Evolutionary conservation across 1,140 invertebrate genomes (phyloP).

Genomic region (Acyrthosiphon pisum): DNA sequence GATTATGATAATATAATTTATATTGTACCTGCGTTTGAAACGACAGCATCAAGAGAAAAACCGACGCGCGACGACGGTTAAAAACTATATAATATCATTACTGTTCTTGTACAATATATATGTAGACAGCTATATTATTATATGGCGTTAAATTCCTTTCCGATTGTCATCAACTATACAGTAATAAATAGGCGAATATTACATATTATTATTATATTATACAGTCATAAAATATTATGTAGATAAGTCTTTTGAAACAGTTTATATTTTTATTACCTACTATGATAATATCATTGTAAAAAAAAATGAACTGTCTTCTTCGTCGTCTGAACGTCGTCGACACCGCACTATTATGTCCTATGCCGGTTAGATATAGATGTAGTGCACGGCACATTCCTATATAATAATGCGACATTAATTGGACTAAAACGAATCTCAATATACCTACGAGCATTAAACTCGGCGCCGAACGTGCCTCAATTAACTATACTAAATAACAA

Average conservation of each 20-base stretch:
- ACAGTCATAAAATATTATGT: too few species aligned
- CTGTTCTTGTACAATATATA: not conserved
- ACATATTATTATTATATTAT: too few species aligned
- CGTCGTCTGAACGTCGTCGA: not conserved
- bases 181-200: not conserved
- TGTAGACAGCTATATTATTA: not conserved
- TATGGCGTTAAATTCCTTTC: not conserved
- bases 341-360: not conserved
- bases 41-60: not conserved
- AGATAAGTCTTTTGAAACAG: not conserved
- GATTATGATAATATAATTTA: constrained; percentile 6
- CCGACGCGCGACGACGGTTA: not conserved
- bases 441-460: not conserved
- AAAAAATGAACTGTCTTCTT: not conserved
- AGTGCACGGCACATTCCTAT: not conserved
- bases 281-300: not conserved
- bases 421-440: not conserved
- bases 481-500: not conserved
- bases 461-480: not conserved
- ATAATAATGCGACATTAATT: not conserved
- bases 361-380: not conserved
- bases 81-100: not conserved
- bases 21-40: not conserved
- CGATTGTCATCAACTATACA: not conserved
- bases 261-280: not conserved